phyloP scores from a whole-genome alignment of 2,113 vertebrate species.

The Chlamydotis undulata region DNA sequence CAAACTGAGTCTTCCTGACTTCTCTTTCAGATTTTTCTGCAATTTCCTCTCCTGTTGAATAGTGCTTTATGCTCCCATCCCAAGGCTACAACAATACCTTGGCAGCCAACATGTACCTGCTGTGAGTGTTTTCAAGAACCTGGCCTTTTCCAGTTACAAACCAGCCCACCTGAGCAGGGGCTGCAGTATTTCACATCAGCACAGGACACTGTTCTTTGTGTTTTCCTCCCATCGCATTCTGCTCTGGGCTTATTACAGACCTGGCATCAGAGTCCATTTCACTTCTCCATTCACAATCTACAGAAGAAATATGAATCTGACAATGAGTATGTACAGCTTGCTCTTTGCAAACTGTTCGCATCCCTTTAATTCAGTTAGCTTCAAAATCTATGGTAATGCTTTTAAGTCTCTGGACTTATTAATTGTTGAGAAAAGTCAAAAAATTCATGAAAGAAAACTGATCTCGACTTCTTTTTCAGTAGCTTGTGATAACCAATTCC shows the following conservation, averaged over 20 bases:
- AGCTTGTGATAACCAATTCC: neutral
- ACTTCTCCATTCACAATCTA: neutral
- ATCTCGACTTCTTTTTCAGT: neutral
- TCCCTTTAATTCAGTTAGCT: neutral
- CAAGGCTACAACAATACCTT: neutral
- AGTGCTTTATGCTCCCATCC: neutral
- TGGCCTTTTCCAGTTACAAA: neutral
- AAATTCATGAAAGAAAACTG: neutral
- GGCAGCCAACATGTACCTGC: neutral
- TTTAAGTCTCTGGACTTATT: neutral
- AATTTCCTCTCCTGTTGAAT: neutral
- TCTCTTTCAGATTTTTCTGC: neutral
- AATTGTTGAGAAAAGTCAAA: neutral
- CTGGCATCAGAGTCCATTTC: neutral
- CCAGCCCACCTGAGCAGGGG: neutral
- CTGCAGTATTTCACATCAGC: neutral
- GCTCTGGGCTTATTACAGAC: neutral
- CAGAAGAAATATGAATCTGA: neutral
- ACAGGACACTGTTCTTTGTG: neutral
- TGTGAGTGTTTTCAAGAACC: neutral
- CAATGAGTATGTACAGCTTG: neutral
- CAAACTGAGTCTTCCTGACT: neutral
- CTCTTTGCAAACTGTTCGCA: neutral
- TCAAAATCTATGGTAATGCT: neutral
- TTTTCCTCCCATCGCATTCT: neutral